Base-by-base conservation (phyloP, 2,888 invertebrate genomes). In the Spisula subtruncata region DNA sequence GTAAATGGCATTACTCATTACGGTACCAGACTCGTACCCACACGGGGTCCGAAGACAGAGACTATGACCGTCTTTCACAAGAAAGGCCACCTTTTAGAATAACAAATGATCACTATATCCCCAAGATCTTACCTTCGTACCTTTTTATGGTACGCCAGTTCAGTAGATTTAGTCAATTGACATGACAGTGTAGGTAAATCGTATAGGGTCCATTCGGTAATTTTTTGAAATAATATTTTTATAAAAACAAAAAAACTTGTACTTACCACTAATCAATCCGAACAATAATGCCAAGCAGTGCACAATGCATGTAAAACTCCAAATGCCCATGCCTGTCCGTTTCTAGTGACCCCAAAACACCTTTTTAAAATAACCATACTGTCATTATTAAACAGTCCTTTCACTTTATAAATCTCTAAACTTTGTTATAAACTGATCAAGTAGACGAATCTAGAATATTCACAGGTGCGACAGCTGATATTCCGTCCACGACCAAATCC, bases 271-370 rank as follows among this genome's bases (percentile, higher is more conserved):
- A 79, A 87, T 92, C 87, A 90, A 87, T 87, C 90, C 92, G 80
- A 90, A 85, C 71, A 90, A 81, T 81, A 90, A 87, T 83, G 86
- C 90, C 89, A 90, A 85, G 83, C 82, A 85, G 80, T 90, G 83
- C 90, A 89, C 92, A 89, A 88, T 92, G 85, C 89, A 92, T 90
- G 35, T n/a, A 86, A 51, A 80, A 85, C 87, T 87, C 87, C 90
- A 81, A 87, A 89, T 90, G 83, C 92, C 92, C 92, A 92, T 92
- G 90, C 92, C 92, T 92, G 90, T 90, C 88, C 90, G 87, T 85
- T 92, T 84, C 87, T 81, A 88, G 60, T 85, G 85, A 85, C 89
- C 90, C 79, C 85, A 79, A 92, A 83, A 80, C 85, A 83, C 66
- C 89, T 87, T 86, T 89, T 90, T 90, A 89, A 87, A 89, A 92